A percentile compares a stretch with the other conserved stretches of the same genome.
These are phyloP conservation scores for Pteruthius melanotis DNA, from an alignment of 2,113 vertebrate genomes.

Conservation along the genomic window DNA sequence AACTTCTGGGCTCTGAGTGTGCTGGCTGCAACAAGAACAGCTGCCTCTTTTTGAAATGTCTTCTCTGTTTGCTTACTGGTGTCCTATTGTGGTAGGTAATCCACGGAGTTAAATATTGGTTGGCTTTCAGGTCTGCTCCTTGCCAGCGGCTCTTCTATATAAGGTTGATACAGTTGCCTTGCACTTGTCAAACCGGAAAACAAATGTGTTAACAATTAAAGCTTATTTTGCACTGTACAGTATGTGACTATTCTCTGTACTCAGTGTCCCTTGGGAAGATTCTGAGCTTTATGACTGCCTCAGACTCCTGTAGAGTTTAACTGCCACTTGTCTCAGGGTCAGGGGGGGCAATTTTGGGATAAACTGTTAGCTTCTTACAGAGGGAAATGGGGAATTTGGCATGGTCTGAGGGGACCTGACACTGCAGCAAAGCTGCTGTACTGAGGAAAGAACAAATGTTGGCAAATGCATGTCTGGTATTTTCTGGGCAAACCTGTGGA, in stretches of 20 bases:
- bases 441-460: background rate
- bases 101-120: background rate
- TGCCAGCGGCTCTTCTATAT: background rate
- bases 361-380: background rate
- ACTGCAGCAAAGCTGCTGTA: background rate
- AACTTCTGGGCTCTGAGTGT: background rate
- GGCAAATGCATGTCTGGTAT: background rate
- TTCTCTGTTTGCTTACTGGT: background rate
- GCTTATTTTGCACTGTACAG: background rate
- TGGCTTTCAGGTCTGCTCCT: background rate
- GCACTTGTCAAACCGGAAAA: constrained; percentile 26
- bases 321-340: background rate
- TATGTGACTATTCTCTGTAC: background rate
- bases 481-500: background rate
- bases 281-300: background rate
- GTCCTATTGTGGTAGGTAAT: background rate
- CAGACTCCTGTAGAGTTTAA: background rate
- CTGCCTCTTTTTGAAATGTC: background rate
- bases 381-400: background rate
- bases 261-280: background rate
- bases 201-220: constrained; percentile 44
- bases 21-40: background rate
- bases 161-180: constrained; percentile 32
- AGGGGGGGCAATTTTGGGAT: background rate
- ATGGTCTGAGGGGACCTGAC: background rate